A percentile compares a stretch with the other conserved stretches of the same genome.
phyloP scores from a whole-genome alignment of 2,797 vertebrate species.

The Cossypha polioptera region DNA sequence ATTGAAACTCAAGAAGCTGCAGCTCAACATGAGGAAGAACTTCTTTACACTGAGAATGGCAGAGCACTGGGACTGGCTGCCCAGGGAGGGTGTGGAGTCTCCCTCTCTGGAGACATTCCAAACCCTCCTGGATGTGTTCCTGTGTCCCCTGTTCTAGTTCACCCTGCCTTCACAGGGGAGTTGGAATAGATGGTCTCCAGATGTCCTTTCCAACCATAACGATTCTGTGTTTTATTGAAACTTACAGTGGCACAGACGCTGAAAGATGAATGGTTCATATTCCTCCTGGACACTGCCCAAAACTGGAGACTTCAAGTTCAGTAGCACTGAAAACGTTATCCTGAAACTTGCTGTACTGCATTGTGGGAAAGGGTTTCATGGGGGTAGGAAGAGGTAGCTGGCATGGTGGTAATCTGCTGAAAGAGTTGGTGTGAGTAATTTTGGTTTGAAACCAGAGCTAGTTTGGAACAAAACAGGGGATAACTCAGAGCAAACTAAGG shows the following conservation, averaged over 20 bases:
- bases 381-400: neutral
- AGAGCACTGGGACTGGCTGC: neutral
- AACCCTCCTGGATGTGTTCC: neutral
- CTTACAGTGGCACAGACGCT: rapidly evolving
- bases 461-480: neutral
- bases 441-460: neutral
- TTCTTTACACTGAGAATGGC: neutral
- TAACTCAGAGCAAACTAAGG: neutral
- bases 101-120: neutral
- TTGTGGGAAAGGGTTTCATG: rapidly evolving
- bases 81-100: rapidly evolving
- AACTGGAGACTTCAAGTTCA: neutral
- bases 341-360: rapidly evolving
- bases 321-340: neutral
- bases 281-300: neutral
- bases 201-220: neutral
- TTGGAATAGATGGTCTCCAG: neutral
- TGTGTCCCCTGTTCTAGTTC: neutral
- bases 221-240: neutral
- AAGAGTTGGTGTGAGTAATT: neutral
- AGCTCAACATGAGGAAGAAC: neutral
- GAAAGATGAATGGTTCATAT: neutral
- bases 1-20: neutral
- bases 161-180: neutral
- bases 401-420: neutral